A percentile compares a stretch with the other conserved stretches of the same genome.
Conservation (phyloP, 2,888 invertebrate species). For the Nysson spinosus region DNA sequence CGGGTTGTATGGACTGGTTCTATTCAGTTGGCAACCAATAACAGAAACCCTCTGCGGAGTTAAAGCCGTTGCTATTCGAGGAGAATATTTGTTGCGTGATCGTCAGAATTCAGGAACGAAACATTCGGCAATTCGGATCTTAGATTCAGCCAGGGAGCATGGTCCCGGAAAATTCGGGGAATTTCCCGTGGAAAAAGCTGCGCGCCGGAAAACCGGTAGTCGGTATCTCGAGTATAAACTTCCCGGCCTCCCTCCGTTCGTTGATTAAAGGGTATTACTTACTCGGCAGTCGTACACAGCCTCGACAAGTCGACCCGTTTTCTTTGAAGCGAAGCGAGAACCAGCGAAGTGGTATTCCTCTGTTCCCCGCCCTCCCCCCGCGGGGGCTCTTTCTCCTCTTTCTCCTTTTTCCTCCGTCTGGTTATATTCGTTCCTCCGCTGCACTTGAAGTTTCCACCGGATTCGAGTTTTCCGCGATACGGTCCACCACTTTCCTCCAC, state of each 20-base stretch:
- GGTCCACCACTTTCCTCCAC: slow-evolving; percentile 25
- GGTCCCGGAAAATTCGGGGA: no score
- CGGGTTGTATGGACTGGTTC: no score
- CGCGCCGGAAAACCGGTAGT: neutral
- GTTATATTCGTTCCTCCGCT: no score
- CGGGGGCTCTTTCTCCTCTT: slow-evolving; percentile 17
- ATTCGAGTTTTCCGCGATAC: slow-evolving; percentile 42
- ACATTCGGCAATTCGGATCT: no score
- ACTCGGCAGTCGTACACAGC: slow-evolving; percentile 27
- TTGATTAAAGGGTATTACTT: slow-evolving; percentile 52
- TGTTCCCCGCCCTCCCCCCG: slow-evolving; percentile 12
- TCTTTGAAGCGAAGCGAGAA: slow-evolving; percentile 33
- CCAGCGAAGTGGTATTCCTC: slow-evolving; percentile 40
- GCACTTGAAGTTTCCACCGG: slow-evolving; percentile 26
- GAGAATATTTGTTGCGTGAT: no score
- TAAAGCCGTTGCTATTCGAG: no score
- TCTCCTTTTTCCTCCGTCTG: slow-evolving; percentile 3
- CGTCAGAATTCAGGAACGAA: no score
- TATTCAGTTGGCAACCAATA: no score
- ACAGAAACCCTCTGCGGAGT: no score
- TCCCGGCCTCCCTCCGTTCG: slow-evolving; percentile 13
- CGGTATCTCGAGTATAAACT: slow-evolving; percentile 17
- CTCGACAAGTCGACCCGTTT: slow-evolving; percentile 39
- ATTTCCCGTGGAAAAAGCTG: neutral
- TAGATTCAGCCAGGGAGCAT: no score